Conservation (phyloP, 2,797 vertebrate genomes). For the Aulostomus chinensis region DNA sequence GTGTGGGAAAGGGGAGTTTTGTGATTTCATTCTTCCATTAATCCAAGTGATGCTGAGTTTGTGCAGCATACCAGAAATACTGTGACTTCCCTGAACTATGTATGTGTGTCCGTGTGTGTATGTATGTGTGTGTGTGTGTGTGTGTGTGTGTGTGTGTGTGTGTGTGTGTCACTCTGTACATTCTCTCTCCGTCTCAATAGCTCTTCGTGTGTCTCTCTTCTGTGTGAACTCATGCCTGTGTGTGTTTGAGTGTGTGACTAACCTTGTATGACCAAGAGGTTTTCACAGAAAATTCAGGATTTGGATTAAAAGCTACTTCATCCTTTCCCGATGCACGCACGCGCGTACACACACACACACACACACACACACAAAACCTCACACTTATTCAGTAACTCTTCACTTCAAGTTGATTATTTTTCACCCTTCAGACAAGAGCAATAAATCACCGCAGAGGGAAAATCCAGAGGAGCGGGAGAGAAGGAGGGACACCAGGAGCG, state of each 20-base stretch:
- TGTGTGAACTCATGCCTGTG: constrained; percentile 17
- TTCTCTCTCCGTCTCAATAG: constrained; percentile 17
- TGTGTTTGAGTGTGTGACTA: constrained; percentile 31
- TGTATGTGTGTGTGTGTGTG: constrained; percentile 16
- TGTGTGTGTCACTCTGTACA: background rate
- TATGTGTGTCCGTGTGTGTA: constrained; percentile 13
- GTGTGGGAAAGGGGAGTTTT: constrained; percentile 44
- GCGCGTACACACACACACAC: constrained; percentile 11
- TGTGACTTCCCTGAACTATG: constrained; percentile 40
- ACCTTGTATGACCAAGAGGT: constrained; percentile 63
- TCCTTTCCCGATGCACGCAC: constrained; percentile 54
- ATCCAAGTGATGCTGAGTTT: constrained; percentile 70
- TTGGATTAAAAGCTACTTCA: constrained; percentile 77
- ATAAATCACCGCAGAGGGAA: constrained; percentile 70
- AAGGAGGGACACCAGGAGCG: constrained; percentile 11
- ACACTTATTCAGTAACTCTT: constrained; percentile 43
- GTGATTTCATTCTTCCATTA: constrained; percentile 55
- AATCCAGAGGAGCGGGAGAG: constrained; percentile 39
- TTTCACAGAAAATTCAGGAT: constrained; percentile 69
- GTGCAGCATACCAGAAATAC: constrained; percentile 53
- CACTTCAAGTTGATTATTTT: constrained; percentile 78
- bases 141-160: constrained; percentile 5
- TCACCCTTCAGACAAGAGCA: constrained; percentile 74
- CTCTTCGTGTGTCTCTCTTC: constrained; percentile 13
- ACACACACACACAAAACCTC: constrained; percentile 13